These are phyloP conservation scores for Scomber scombrus DNA, from an alignment of 2,113 vertebrate species.

Conservation along the genomic window DNA sequence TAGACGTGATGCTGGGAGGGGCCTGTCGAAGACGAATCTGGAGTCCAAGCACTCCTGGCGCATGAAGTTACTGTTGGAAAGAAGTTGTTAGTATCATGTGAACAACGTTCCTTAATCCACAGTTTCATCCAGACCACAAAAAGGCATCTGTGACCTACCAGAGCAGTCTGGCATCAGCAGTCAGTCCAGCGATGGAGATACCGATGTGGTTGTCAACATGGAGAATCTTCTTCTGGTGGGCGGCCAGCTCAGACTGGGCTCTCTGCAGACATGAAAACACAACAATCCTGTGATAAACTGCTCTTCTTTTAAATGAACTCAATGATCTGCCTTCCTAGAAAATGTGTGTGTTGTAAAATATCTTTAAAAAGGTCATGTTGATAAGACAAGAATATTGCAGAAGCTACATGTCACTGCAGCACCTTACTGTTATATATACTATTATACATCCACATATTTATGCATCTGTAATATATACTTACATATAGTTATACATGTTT, in stretches of 20 bases:
- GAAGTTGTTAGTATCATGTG: not conserved
- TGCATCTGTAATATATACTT: no score
- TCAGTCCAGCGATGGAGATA: conserved; percentile 98
- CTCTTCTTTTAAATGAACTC: not conserved
- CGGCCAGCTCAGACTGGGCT: conserved; percentile 97
- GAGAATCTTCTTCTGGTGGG: conserved; percentile 99
- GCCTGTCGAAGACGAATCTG: conserved; percentile 96
- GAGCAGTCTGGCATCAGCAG: conserved; percentile 95
- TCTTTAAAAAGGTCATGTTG: no score
- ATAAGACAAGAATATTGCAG: no score
- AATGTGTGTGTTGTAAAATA: no score
- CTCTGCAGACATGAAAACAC: conserved; percentile 83
- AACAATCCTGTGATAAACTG: not conserved
- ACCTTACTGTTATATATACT: no score
- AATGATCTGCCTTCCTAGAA: not conserved
- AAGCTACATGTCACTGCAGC: no score
- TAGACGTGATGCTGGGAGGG: conserved; percentile 95
- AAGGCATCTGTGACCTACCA: conserved; percentile 85
- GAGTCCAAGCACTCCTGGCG: conserved; percentile 99
- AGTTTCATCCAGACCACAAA: not conserved
- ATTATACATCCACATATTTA: no score
- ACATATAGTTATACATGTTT: no score
- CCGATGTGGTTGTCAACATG: conserved; percentile 98
- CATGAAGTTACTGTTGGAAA: conserved; percentile 94
- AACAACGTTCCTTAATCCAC: no score